Base-by-base conservation (phyloP, 35 echinoderm and acorn worm species). In the Chiridota heheva region DNA sequence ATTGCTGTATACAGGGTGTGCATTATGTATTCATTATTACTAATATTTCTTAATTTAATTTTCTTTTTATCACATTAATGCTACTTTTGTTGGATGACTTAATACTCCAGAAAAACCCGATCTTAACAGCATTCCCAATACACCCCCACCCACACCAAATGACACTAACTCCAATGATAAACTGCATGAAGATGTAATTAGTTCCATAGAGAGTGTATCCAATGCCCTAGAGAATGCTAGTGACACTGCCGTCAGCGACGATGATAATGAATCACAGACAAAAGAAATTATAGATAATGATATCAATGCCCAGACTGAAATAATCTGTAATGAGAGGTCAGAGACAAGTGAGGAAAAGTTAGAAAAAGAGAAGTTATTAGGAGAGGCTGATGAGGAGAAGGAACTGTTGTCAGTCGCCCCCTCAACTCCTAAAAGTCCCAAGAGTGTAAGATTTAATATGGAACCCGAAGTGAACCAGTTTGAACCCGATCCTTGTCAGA, bases 401-500 rank as follows among this genome's bases (percentile, higher is more conserved):
- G 85, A 87, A 39, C 62, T 75, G 0, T 28, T 71, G 35, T 64
- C 68, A 33, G 78, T 41, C n/a, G 49, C 64, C 32, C 43, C 70
- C 35, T 71, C 64, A 18, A 56, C 62, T 17, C 58, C 73, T 26
- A 35, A 49, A 42, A 83, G 42, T 44, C 72, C 84, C 10, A 95
- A 96, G 71, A 84, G 85, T 49, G 95, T 98, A 20, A 80, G 95
- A 13, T 98, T 98, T 60, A 98, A 98, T 59, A 91, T 92, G 89
- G 65, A 87, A 44, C 95, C 95, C 0, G 88, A 98, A 42, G 86
- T 98, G 25, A 98, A 76, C 60, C 71, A 88, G 30, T 98, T 98
- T 81, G 82, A 92, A 74, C 70, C 67, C 15, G 89, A 92, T 16
- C 72, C 66, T 48, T 80, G 74, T n/a, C 85, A 87, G 63, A 80